phyloP scores from a whole-genome alignment of 2,888 invertebrate species.

The Sesamia inferens region DNA sequence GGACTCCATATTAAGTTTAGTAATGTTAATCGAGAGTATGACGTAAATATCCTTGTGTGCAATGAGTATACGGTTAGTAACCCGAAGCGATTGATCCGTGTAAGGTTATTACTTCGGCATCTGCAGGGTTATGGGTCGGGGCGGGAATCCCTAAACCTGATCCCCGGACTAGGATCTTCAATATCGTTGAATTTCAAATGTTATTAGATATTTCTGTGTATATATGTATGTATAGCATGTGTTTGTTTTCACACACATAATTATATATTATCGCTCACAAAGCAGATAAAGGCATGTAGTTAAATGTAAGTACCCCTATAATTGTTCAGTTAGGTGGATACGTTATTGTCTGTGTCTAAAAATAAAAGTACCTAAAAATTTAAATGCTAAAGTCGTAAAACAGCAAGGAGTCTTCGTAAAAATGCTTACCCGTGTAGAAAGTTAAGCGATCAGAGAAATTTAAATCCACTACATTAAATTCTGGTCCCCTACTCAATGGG shows the following conservation, averaged over 20 bases:
- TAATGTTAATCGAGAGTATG: constrained; percentile 36
- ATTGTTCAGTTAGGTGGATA: constrained; percentile 11
- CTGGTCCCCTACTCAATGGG: constrained; percentile 60
- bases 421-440: constrained; percentile 39
- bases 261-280: constrained; percentile 6
- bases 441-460: constrained; percentile 66
- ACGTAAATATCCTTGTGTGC: constrained; percentile 44
- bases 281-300: background rate
- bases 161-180: constrained; percentile 67
- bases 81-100: constrained; percentile 70
- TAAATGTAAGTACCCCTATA: background rate
- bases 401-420: constrained; percentile 42
- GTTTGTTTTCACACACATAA: background rate
- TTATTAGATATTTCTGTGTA: constrained; percentile 67
- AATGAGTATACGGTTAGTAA: constrained; percentile 67
- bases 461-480: constrained; percentile 74
- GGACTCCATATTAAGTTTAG: constrained; percentile 36
- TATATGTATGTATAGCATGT: constrained; percentile 6
- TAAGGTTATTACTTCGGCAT: constrained; percentile 75
- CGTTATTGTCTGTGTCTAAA: constrained; percentile 8
- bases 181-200: constrained; percentile 74
- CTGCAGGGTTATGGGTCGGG: constrained; percentile 73
- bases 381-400: constrained; percentile 41
- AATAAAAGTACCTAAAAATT: constrained; percentile 24
- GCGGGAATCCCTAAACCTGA: constrained; percentile 72